Base-by-base conservation (phyloP, 1,140 invertebrate species). In the Megalonaias nervosa region DNA sequence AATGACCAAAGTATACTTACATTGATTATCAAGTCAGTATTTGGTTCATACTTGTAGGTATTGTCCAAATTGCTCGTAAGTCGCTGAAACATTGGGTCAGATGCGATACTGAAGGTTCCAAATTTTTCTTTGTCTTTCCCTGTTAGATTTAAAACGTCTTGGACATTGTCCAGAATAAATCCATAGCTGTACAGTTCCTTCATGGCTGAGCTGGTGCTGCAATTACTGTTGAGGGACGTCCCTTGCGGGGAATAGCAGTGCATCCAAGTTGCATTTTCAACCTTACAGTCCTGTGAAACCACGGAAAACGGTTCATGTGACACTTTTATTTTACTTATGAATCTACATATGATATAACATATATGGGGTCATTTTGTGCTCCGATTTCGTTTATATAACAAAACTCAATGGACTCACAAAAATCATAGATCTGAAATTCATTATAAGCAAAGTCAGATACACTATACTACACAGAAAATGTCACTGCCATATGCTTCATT, bases 151-250 rank as follows among this genome's bases (percentile, higher is more conserved):
- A 95, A 94, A 9, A 98, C 95, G 31, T 93, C 79, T 93, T 76
- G 93, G 0, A 99, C 97, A 89, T 97, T 96, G 90, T 99, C 97
- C 96, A 99, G 97, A 77, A 95, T 92, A 89, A 99, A 99, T n/a
- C 97, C 98, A 90, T 97, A 99, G 26, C 26, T 26, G 26, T 2
- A 26, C 26, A 2, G 26, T 26, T 26, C 26, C 26, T 26, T 26
- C 26, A 26, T 26, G 26, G 26, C 2, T 26, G 26, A 26, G 26
- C 2, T 26, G 26, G 26, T 26, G 26, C 26, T 26, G 26, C 26
- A 26, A 26, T 26, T 38, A 26, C 62, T 65, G 38, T 64, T 19
- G 14, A 38, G 15, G 13, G 60, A 17, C 13, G 62, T 62, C 21
- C 62, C 60, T 17, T 64, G 59, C 55, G 71, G 71, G 17, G 71